Evolutionary conservation across 2,797 vertebrate species (phyloP), one percentile per base, ranked within the genome.

Genomic region (Acanthopagrus latus): DNA sequence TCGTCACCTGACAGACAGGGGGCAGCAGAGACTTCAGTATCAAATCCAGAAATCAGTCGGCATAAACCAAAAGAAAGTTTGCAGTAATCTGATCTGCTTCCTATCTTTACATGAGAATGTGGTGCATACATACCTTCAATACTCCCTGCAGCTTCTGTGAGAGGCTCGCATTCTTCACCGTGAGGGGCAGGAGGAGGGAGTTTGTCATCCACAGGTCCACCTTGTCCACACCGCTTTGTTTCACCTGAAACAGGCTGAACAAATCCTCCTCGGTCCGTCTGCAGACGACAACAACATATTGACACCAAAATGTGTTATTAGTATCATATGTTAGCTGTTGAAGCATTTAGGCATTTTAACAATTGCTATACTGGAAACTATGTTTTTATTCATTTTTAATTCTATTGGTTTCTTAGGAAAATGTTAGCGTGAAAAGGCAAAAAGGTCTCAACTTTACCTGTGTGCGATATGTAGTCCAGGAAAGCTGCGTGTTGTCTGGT

Each of bases 161-260:
- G 74, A 98, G 81, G 74, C 94, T 95, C 70, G 96, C 95, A n/a
- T 96, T 95, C 4, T 83, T 94, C 88, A 99, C 78, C 25, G 94
- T 93, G 87, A 99, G 74, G 54, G 91, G 92, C 55, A 94, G 92
- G 67, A 91, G 90, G 74, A 96, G 93, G 68, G 95, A 94, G 89
- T 96, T 98, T 65, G 93, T 96, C 89, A 97, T 91, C 98, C 98
- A 99, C 70, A 99, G 11, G 9, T 97, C 96, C 92, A 97, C 97
- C 89, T 94, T 90, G 63, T 96, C 95, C 29, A 91, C 88, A 13
- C 88, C 89, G 48, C 93, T 96, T 82, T 95, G 94, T 83, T 96
- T 96, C 81, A 98, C 87, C 81, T 96, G 96, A 88, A 98, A 96
- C 72, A 95, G 91, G 55, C 88, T 86, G 64, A 93, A 93, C 76